These are phyloP conservation scores for Mormoops blainvillei DNA, from an alignment of 2,113 vertebrate species.

Conservation along the genomic window DNA sequence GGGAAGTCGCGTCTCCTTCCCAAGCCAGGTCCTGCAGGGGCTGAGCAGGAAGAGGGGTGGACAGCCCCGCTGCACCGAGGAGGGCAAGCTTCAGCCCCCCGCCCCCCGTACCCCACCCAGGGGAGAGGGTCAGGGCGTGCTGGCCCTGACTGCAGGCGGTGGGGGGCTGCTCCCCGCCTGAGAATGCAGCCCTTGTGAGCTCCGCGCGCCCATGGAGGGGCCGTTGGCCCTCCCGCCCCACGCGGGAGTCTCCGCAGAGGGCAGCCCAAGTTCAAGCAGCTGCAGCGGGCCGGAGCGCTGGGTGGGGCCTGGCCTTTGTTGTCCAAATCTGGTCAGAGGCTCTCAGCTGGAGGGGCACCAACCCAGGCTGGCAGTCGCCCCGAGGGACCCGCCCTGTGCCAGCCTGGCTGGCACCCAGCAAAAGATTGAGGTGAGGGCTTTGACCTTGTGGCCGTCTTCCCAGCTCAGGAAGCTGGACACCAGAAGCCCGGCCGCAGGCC, in stretches of 20 bases:
- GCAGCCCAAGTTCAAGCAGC: not conserved
- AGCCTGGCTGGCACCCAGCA: not conserved
- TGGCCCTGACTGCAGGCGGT: no score
- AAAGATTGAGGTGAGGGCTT: not conserved
- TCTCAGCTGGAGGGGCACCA: fast-evolving
- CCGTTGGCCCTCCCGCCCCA: no score
- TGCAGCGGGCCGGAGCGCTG: no score
- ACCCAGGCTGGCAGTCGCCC: no score
- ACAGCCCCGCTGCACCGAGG: fast-evolving
- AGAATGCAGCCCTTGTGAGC: no score
- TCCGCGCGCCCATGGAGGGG: no score
- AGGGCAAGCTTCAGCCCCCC: not conserved
- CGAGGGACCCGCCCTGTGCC: fast-evolving
- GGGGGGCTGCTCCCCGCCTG: no score
- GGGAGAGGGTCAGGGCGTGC: no score
- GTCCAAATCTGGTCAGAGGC: not conserved
- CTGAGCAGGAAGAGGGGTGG: fast-evolving
- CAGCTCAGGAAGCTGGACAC: not conserved
- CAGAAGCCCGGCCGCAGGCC: not conserved
- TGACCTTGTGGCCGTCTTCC: not conserved
- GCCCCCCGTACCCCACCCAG: not conserved
- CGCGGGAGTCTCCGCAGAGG: not conserved
- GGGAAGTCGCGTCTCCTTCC: not conserved
- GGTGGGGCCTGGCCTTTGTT: no score
- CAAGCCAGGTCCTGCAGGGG: not conserved